Base-by-base conservation (phyloP, 1,140 invertebrate genomes). In the Glomeris maerens region DNA sequence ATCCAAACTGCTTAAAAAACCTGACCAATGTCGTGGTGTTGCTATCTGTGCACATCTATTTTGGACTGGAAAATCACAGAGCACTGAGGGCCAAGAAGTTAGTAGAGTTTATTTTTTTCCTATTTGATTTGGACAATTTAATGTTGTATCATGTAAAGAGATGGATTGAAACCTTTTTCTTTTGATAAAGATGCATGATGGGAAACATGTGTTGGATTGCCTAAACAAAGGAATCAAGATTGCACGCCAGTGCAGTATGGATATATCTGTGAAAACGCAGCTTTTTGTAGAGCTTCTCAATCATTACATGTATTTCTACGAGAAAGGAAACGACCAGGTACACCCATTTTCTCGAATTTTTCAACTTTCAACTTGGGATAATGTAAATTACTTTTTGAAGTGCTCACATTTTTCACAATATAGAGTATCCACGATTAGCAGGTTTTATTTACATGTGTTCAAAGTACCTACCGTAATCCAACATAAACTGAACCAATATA, bases 231-330 rank as follows among this genome's bases (percentile, higher is more conserved):
- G 87, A 3, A 78, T 90, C 1, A 80, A 88, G 54, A 93, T 97
- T 55, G 89, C 89, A 2, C 90, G 85, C 58, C 92, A 98, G 58
- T 98, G 94, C 59, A n/a, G n/a, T 42, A 91, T 98, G 85, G 94
- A 98, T 68, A 78, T 79, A n/a, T 83, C 84, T 2, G 91, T 97
- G 21, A 91, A 98, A 71, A 87, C 92, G 4, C 92, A 97, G 63
- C 72, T 98, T 2, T 88, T 92, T 64, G 87, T 94, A 17, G 93
- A 97, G 67, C 74, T 98, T 44, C 70, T 98, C 5, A 94, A 95
- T 66, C 79, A 90, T 59, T 96, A 96, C 66, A 78, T 94, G 29
- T 90, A 92, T 66, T 95, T 96, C 64, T 84, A 84, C 58, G 90
- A 95, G 63, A 83, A 92, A 59, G 87, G 86, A 57, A 94, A 94